Conservation (phyloP, 1,140 invertebrate species). For the Eciton burchellii region DNA sequence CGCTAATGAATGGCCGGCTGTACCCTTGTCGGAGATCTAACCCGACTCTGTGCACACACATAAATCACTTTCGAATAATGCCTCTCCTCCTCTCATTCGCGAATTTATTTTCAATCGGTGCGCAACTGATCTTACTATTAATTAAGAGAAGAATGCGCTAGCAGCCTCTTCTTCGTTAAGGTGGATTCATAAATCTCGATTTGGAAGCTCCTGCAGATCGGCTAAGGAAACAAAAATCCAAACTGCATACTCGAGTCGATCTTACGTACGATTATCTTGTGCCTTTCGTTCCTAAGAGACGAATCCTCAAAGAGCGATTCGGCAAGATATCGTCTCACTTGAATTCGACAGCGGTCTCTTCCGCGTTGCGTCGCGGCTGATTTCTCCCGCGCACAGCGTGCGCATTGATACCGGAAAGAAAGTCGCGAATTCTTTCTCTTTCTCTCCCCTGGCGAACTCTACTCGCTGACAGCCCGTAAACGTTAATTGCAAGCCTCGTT, state of each 20-base stretch:
- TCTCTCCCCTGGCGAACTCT: neutral
- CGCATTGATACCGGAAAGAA: constrained; percentile 30
- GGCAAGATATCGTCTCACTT: neutral
- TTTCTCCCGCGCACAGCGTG: constrained; percentile 27
- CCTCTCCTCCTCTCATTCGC: neutral
- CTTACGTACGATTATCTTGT: too few relatives aligned
- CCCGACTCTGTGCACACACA: neutral
- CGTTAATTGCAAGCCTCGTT: neutral
- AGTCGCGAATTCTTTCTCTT: constrained; percentile 3
- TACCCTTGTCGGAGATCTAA: neutral
- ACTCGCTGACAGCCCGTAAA: constrained; percentile 4
- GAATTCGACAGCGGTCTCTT: neutral
- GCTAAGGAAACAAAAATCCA: too few relatives aligned
- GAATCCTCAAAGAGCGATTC: neutral
- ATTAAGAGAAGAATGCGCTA: neutral
- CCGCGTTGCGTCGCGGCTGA: neutral
- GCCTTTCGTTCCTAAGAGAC: too few relatives aligned
- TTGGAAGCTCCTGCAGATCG: too few relatives aligned
- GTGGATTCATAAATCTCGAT: too few relatives aligned
- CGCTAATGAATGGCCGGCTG: constrained; percentile 1
- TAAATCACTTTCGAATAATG: neutral
- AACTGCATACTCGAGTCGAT: too few relatives aligned
- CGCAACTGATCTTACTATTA: neutral
- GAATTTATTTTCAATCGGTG: neutral
- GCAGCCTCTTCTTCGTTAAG: neutral